Evolutionary conservation across 1,140 invertebrate genomes (phyloP), one percentile per base, ranked within the genome.

Genomic region (Stegodyphus mimosarum): DNA sequence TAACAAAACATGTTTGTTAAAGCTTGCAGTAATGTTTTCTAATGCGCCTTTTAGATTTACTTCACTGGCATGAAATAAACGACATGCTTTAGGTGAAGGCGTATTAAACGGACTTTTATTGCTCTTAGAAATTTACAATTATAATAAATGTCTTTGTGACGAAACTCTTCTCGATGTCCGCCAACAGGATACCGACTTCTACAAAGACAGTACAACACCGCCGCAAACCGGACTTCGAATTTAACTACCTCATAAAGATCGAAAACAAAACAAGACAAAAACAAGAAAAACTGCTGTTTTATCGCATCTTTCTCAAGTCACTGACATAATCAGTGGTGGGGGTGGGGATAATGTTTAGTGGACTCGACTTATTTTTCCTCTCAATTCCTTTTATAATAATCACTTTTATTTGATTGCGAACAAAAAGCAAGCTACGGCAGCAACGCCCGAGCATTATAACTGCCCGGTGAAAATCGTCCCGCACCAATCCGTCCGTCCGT

Each of bases 381-480:
- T 33, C 33, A 33, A 50, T 71, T 71, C 69, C n/a, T 50, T 17
- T 71, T 71, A 49, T 71, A 51, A 70, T 79, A 83, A 74, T 74
- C 79, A 71, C 79, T 83, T 83, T 33, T 83, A 83, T 83, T 83
- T 63, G 79, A 83, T 74, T 83, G 79, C 78, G 78, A 72, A 63
- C 53, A 60, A 80, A 78, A 71, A 71, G 33, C 33, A 33, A 33
- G 33, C 33, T 33, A 33, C 33, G 33, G 51, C 66, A 83, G 49
- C 79, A 73, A 83, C 79, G 79, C 79, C 77, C 77, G 77, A 52
- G 77, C n/a, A 70, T 80, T 80, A 80, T 70, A 33, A 33, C 33
- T 17, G 10, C 50, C 11, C 33, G n/a, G 17, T 52, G 11, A 53
- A 51, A 50, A n/a, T 79, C n/a, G 13, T 33, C 33, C 33, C 33